Percentiles rank a stretch among this genome's conserved stretches.
Evolutionary conservation across 2,113 vertebrate species (phyloP).

Genomic region (Macaca fascicularis): T2T-MFA8v1.1 NC_088375.1:12032501-12033000

Average conservation of each 20-base stretch:
- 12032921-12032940: not conserved
- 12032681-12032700: not conserved
- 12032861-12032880: not conserved
- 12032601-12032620: not conserved
- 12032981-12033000: not conserved
- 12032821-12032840: not conserved
- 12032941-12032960: not conserved
- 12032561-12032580: not conserved
- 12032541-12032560: not conserved
- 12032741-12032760: not conserved
- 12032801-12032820: not conserved
- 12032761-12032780: no score
- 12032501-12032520: not conserved
- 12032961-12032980: no score
- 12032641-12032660: not conserved
- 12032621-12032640: not conserved
- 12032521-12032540: not conserved
- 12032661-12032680: not conserved
- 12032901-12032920: not conserved
- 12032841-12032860: not conserved
- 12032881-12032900: not conserved
- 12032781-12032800: not conserved
- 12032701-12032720: not conserved
- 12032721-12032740: not conserved
- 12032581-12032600: not conserved